Conservation (phyloP, 2,888 invertebrate species). For the Agapostemon virescens region DNA sequence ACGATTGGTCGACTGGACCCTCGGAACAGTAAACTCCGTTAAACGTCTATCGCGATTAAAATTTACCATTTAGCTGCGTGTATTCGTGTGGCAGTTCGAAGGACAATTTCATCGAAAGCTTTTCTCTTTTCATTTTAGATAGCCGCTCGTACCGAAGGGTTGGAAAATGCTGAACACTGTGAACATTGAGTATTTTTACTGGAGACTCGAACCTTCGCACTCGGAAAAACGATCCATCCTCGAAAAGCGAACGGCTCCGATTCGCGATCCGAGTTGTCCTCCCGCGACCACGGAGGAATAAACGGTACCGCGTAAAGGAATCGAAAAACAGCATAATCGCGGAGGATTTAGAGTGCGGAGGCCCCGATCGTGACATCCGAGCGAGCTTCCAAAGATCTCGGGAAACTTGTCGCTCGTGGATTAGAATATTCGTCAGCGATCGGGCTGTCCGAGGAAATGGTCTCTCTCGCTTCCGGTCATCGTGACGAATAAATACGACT, state of each 20-base stretch:
- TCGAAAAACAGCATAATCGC: neutral
- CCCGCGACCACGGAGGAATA: neutral
- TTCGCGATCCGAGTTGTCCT: neutral
- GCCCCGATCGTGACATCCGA: neutral
- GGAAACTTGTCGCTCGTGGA: neutral
- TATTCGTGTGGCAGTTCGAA: neutral
- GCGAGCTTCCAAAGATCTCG: neutral
- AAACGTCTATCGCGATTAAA: neutral
- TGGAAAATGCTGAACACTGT: conserved; percentile 38
- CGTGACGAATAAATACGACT: conserved; percentile 69
- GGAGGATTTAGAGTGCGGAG: conserved; percentile 16
- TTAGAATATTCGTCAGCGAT: neutral
- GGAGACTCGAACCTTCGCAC: conserved; percentile 10
- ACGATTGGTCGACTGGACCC: conserved; percentile 1
- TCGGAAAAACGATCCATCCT: no score
- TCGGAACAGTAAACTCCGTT: neutral
- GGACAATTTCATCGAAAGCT: conserved; percentile 5
- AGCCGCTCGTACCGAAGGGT: conserved; percentile 36
- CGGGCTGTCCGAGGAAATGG: conserved; percentile 15
- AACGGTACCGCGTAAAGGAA: neutral
- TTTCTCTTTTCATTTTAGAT: neutral
- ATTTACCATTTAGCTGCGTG: neutral
- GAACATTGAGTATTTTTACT: conserved; percentile 31
- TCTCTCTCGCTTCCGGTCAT: neutral
- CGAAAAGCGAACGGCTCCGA: no score